Conservation (phyloP, 2,797 vertebrate genomes). For the Myotis findleyi region DNA sequence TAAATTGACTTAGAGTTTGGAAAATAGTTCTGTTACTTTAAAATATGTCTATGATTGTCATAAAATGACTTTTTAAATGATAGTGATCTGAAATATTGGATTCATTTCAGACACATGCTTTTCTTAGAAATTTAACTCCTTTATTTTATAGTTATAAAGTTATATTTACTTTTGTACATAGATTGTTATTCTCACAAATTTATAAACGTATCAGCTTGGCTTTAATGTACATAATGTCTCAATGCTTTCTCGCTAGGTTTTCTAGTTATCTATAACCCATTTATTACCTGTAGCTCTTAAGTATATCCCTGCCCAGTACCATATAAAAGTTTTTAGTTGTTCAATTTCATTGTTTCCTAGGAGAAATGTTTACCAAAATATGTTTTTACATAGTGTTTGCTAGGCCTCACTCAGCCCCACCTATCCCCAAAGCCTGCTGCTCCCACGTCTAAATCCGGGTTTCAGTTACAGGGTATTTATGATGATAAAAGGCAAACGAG, state of each 20-base stretch:
- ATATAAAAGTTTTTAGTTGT: neutral
- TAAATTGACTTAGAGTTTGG: slow-evolving; percentile 44
- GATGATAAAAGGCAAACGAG: neutral
- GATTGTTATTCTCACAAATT: neutral
- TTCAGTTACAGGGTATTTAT: neutral
- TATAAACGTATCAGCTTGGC: neutral
- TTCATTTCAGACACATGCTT: neutral
- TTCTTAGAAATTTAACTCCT: slow-evolving; percentile 35
- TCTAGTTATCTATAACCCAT: neutral
- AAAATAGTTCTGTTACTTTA: slow-evolving; percentile 31
- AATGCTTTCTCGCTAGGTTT: neutral
- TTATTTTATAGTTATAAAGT: slow-evolving; percentile 45
- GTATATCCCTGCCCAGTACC: neutral
- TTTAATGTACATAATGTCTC: neutral
- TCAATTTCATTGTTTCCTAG: neutral
- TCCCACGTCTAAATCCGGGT: neutral
- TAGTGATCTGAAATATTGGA: slow-evolving; percentile 43
- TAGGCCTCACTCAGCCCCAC: neutral
- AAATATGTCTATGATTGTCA: slow-evolving; percentile 36
- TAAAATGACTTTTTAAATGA: neutral
- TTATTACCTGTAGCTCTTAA: neutral
- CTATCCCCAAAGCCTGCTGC: neutral
- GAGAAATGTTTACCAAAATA: slow-evolving; percentile 36
- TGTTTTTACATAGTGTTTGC: neutral
- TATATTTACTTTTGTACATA: neutral